Evolutionary conservation across 2,113 vertebrate genomes (phyloP).

Genomic region (Epinephelus fuscoguttatus): DNA sequence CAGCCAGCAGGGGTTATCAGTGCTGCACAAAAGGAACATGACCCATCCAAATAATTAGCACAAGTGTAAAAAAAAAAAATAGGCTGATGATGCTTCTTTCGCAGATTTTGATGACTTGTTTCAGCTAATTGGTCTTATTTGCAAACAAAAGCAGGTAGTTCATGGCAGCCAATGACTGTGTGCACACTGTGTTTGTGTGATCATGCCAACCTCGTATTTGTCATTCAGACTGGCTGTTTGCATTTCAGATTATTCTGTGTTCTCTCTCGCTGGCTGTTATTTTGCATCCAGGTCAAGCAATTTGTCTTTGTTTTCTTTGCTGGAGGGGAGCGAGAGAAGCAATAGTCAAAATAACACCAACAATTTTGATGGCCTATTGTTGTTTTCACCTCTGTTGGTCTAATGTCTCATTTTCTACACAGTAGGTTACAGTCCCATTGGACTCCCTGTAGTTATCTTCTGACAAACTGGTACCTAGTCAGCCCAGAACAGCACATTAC

Average conservation of each 20-base stretch:
- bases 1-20: constrained; percentile 57
- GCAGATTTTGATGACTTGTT: not conserved
- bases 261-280: not conserved
- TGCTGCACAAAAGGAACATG: not conserved
- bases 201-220: not conserved
- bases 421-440: not conserved
- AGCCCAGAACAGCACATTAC: too few species aligned
- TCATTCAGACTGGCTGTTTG: constrained; percentile 5
- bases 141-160: not conserved
- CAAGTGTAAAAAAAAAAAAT: not conserved
- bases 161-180: not conserved
- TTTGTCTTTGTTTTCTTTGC: constrained; percentile 1
- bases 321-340: not conserved
- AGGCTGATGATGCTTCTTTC: not conserved
- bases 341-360: not conserved
- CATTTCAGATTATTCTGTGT: not conserved
- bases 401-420: not conserved
- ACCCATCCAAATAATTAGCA: not conserved
- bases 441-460: not conserved
- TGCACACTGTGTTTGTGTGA: not conserved
- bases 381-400: not conserved
- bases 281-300: not conserved
- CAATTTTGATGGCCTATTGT: not conserved
- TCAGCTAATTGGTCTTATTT: not conserved
- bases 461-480: not conserved